Evolutionary conservation across 2,888 invertebrate species (phyloP).

Genomic region (Cyclophora punctaria): DNA sequence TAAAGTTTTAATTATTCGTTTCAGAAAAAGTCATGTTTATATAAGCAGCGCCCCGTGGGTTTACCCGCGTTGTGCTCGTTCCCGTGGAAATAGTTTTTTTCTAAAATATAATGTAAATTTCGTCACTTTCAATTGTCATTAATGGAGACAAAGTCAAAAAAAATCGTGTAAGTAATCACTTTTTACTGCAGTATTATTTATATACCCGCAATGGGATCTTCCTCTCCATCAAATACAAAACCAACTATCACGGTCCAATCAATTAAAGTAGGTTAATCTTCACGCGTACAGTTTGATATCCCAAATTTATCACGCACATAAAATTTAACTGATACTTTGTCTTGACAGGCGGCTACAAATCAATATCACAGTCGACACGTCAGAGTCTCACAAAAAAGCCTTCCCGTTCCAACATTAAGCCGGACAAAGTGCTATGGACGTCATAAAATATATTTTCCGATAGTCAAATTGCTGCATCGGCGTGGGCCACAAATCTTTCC

Average conservation of each 20-base stretch:
- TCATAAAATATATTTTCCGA: constrained; percentile 70
- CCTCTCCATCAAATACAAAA: no score
- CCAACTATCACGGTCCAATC: no score
- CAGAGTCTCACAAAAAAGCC: constrained; percentile 27
- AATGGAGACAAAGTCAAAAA: no score
- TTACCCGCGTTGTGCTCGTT: neutral
- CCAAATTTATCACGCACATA: constrained; percentile 3
- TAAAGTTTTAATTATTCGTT: constrained; percentile 22
- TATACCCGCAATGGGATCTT: neutral
- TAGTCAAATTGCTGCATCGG: constrained; percentile 68
- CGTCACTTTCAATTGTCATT: no score
- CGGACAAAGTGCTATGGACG: constrained; percentile 54
- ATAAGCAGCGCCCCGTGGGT: neutral
- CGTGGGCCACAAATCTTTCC: constrained; percentile 60
- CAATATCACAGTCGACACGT: constrained; percentile 31
- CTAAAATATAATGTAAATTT: no score
- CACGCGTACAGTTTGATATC: neutral
- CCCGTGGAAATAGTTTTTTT: neutral
- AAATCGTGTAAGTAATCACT: no score
- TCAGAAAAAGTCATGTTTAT: neutral
- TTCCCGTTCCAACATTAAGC: constrained; percentile 45
- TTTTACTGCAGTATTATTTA: no score
- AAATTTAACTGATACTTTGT: constrained; percentile 6
- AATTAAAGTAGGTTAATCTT: constrained; percentile 8
- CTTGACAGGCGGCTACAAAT: constrained; percentile 25